Percentiles rank a stretch among this genome's conserved stretches.
Conservation (phyloP, 2,797 vertebrate species). For the Acanthopagrus latus region DNA sequence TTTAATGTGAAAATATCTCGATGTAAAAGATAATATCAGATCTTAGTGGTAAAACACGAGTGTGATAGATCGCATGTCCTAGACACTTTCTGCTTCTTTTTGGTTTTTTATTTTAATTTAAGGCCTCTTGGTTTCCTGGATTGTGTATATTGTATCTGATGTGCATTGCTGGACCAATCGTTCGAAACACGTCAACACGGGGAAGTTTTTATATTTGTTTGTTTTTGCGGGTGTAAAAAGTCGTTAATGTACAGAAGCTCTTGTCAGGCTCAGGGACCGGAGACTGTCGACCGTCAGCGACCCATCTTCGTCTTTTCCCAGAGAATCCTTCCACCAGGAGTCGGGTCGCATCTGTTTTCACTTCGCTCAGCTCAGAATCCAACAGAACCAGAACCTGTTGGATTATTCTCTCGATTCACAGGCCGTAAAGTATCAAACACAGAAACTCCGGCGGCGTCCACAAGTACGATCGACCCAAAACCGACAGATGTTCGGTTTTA, state of each 20-base stretch:
- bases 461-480: too few relatives aligned
- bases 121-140: constrained; percentile 32
- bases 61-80: constrained; percentile 69
- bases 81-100: constrained; percentile 21
- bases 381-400: too few relatives aligned
- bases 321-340: background rate
- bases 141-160: constrained; percentile 50
- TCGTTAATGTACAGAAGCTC: constrained; percentile 53
- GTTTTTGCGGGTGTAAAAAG: constrained; percentile 48
- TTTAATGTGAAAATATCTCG: constrained; percentile 71
- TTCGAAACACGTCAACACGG: constrained; percentile 27
- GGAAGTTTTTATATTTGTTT: background rate
- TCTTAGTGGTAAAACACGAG: constrained; percentile 33
- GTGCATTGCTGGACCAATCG: constrained; percentile 77
- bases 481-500: too few relatives aligned
- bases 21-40: constrained; percentile 42
- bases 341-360: background rate
- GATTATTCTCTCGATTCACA: too few relatives aligned
- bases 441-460: too few relatives aligned
- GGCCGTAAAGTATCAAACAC: too few relatives aligned
- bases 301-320: background rate
- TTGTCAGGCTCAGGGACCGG: constrained; percentile 73
- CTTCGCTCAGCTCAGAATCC: background rate
- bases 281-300: constrained; percentile 31
- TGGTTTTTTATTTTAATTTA: constrained; percentile 42